Conservation (phyloP, 2,113 vertebrate species). For the Turdus rufiventris region DNA sequence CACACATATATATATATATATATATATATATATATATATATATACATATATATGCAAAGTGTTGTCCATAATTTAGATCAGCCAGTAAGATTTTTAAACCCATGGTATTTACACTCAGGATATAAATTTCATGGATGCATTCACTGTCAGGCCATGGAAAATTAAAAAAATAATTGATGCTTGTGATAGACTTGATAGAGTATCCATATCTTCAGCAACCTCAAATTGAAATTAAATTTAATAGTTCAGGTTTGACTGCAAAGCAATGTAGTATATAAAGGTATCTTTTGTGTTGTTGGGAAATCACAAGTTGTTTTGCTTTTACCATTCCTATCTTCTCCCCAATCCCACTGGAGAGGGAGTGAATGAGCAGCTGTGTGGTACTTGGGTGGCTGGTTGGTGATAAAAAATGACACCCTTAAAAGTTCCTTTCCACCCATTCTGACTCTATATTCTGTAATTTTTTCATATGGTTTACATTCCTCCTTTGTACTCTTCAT, state of each 20-base stretch:
- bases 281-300: background rate
- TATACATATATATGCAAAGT: too few relatives aligned
- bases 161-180: background rate
- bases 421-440: background rate
- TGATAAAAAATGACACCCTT: background rate
- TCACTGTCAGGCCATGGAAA: fast-evolving
- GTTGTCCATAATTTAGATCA: background rate
- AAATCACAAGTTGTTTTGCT: background rate
- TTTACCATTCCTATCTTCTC: background rate
- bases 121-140: too few relatives aligned
- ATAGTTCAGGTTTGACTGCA: background rate
- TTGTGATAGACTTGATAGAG: background rate
- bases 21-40: too few relatives aligned
- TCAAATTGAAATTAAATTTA: background rate
- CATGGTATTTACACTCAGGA: background rate
- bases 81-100: background rate
- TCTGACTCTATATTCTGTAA: too few relatives aligned
- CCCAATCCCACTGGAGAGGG: background rate
- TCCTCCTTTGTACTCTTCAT: background rate
- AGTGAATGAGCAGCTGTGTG: background rate
- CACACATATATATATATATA: too few relatives aligned
- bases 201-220: background rate
- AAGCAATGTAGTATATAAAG: background rate
- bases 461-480: background rate
- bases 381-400: background rate